Base-by-base conservation (phyloP, 2,888 invertebrate species). In the Tanypteryx hageni region DNA sequence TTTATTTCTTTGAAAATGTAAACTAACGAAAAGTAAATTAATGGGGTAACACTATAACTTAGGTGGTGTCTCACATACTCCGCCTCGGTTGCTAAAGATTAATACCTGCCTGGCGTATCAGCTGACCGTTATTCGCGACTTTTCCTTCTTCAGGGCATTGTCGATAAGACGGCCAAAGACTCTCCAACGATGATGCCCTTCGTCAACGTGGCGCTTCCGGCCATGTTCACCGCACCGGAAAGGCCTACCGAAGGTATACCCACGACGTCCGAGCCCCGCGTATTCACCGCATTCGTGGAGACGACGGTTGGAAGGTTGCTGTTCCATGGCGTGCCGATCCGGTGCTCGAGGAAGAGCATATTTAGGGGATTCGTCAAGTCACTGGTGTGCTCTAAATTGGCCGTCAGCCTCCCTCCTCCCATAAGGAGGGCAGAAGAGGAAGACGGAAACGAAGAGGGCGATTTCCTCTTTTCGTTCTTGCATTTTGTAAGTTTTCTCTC, bases 251-350 rank as follows among this genome's bases (percentile, higher is more conserved):
- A 44, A 61, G n/a, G 11, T 14, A 14, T 16, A 31, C 61, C 59
- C 1, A 61, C 56, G 44, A 22, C 68, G 64, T 18, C 89, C 5
- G 44, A 44, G 5, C 44, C 44, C 4, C 14, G 11, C 44, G n/a
- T 64, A n/a, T 18, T 89, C 11, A 64, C 68, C 1, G 61, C 89
- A 9, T 89, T 89, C 68, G 0, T 68, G 89, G 64, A 89, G 11
- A 68, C 89, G 10, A 64, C 89, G 8, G 89, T 89, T 16, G 56
- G 44, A 18, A 44, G 27, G 13, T 11, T 89, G 13, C 5, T 89
- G 89, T 89, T 89, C 89, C 16, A 89, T n/a, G 89, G 89, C 18
- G 68, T 89, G n/a, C 89, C 89, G 44, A 89, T 89, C 56, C 64
- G 64, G 89, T 89, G 89, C 11, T 31, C 44, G 11, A 31, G 59